These are phyloP conservation scores for Endomychus coccineus DNA, from an alignment of 2,888 invertebrate species.

Conservation along the genomic window DNA sequence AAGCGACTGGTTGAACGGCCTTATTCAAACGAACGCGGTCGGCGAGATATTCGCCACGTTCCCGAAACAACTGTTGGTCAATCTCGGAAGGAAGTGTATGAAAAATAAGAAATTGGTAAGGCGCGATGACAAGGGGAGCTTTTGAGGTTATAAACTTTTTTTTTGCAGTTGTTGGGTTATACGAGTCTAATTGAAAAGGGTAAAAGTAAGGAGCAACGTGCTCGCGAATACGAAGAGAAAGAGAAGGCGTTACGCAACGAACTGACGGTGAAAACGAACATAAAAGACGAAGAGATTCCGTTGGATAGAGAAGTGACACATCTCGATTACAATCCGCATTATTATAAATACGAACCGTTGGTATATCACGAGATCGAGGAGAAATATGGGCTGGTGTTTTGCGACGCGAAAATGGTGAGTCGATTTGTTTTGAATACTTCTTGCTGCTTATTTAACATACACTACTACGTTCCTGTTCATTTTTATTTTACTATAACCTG, in stretches of 20 bases:
- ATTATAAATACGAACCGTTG: slow-evolving; percentile 38
- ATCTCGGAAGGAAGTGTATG: slow-evolving; percentile 34
- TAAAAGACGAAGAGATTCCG: slow-evolving; percentile 6
- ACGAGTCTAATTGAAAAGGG: slow-evolving; percentile 28
- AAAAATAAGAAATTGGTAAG: slow-evolving; percentile 34
- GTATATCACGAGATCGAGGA: slow-evolving; percentile 45
- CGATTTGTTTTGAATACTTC: too few species aligned
- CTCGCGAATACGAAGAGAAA: slow-evolving; percentile 17
- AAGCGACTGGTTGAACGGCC: slow-evolving; percentile 48
- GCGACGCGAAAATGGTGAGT: slow-evolving; percentile 35
- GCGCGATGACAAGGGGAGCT: background rate
- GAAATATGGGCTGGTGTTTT: slow-evolving; percentile 47
- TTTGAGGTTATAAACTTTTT: background rate
- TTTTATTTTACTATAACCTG: too few species aligned
- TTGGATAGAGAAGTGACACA: slow-evolving; percentile 13
- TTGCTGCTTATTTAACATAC: too few species aligned
- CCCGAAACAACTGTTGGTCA: slow-evolving; percentile 40
- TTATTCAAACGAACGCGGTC: slow-evolving; percentile 46
- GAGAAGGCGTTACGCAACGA: slow-evolving; percentile 14
- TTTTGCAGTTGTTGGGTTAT: slow-evolving; percentile 25
- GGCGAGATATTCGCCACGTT: slow-evolving; percentile 48
- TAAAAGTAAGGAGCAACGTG: slow-evolving; percentile 22
- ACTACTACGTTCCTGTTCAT: too few species aligned
- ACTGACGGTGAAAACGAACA: slow-evolving; percentile 11
- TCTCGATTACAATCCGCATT: slow-evolving; percentile 13